Evolutionary conservation across 2,888 invertebrate species (phyloP), one percentile per base, ranked within the genome.

Genomic region (Synergus laeviventris): DNA sequence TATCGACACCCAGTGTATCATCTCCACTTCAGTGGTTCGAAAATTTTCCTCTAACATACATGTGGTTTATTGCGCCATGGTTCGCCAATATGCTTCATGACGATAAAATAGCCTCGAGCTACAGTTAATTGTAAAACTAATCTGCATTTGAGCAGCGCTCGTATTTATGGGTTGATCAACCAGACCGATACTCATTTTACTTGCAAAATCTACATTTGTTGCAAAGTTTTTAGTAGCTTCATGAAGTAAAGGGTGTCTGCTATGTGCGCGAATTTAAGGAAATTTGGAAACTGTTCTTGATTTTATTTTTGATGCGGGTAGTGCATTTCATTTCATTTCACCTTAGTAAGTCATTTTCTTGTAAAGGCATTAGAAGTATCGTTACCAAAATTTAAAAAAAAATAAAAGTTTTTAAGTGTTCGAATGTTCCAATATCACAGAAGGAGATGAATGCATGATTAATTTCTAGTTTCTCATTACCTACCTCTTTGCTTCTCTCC

Each of bases 391-490:
- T 31, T n/a, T n/a, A n/a, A 31, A 16, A 16, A n/a, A 9, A n/a
- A 49, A 49, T 45, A 5, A n/a, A 49, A 7, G 8, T 12, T n/a
- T 49, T 3, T n/a, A 49, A 49, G 21, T 56, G n/a, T 21, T 56
- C 4, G 7, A 54, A 21, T 21, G n/a, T 66, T n/a, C 45, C 16
- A 70, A 70, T 70, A 7, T 70, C 45, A 3, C 31, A 14, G 3
- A 24, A 70, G 70, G 70, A 70, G 16, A 70, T 70, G 49, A 31
- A 45, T 16, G 49, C 45, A 49, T n/a, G 31, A 70, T 70, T 36
- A 70, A 70, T 70, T 70, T 70, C 70, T 49, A 31, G 5, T 11
- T 42, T 70, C 24, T 45, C 31, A 70, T 70, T 49, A 70, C 16
- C 45, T 9, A 16, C 4, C 39, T 70, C 49, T 49, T 70, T 45